Evolutionary conservation across 2,797 vertebrate species (phyloP), one percentile per base, ranked within the genome.

Genomic region (Manis crassicaudata): DNA sequence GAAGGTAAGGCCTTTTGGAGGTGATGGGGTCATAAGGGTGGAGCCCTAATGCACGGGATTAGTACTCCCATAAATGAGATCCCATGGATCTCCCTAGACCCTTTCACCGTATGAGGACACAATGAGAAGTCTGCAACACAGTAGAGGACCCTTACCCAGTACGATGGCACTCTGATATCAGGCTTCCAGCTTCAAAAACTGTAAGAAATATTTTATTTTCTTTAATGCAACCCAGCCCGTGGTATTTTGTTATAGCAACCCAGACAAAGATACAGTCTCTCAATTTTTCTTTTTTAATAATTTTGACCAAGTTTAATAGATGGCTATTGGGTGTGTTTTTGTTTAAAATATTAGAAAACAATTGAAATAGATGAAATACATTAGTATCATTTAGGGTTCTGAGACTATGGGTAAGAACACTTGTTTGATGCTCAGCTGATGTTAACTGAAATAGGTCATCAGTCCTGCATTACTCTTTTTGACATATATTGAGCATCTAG

Each of bases 201-300:
- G 13, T 80, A n/a, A 73, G n/a, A 76, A 82, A 88, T 29, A 88
- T 29, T 29, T 76, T 56, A 4, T 86, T 23, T 91, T 91, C 16
- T 65, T 43, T 23, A 58, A 73, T 2, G 13, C n/a, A 18, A 91
- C 7, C 14, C 20, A 58, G 67, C 62, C 4, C 43, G 23, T 43
- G 52, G 10, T 67, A 83, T 88, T 82, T 83, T 54, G 25, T 68
- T 43, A 88, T 5, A 60, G 77, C 13, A 68, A 21, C 60, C 73
- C 13, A 3, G 23, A 46, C 23, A 65, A 76, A 90, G 32, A 46
- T 10, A 35, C 3, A 3, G 32, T 76, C 29, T 94, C 62, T 94
- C 46, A 52, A 43, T 75, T 92, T 86, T 92, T 67, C 29, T 84
- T 25, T 95, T 82, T 68, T n/a, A 80, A 9, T 91, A n/a, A 52